Conservation (phyloP, 1,140 invertebrate species). For the Heliconius nattereri region DNA sequence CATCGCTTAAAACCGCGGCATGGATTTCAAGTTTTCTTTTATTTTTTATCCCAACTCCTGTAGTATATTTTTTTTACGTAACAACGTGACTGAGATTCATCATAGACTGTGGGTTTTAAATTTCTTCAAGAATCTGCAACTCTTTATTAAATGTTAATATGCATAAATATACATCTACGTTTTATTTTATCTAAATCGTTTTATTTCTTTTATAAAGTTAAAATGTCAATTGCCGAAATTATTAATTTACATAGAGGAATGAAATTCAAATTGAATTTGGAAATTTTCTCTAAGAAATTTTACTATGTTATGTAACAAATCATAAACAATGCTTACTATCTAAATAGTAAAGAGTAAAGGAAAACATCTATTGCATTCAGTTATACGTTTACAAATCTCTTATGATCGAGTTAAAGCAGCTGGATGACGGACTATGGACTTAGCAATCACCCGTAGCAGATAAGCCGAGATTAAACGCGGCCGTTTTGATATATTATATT, state of each 20-base stretch:
- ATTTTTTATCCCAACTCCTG: not conserved
- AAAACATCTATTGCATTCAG: not conserved
- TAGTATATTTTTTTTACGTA: not conserved
- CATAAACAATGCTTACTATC: not conserved
- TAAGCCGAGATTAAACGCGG: not conserved
- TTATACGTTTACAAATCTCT: not conserved
- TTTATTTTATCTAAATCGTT: no score
- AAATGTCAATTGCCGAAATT: no score
- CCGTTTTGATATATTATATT: not conserved
- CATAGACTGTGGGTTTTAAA: not conserved
- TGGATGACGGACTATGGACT: not conserved
- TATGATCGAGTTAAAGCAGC: not conserved
- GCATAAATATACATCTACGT: no score
- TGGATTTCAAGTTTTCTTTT: constrained; percentile 8
- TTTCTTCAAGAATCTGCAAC: not conserved
- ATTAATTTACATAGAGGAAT: no score
- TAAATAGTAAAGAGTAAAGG: not conserved
- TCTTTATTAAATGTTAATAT: not conserved
- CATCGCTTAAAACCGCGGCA: constrained; percentile 13
- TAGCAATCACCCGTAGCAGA: constrained; percentile 1
- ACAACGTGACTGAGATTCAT: not conserved
- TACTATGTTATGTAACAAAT: no score
- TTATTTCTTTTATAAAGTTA: no score
- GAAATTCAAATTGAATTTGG: no score
- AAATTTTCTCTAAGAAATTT: no score